These are phyloP conservation scores for Meloe dianella DNA, from an alignment of 2,888 invertebrate species.

Conservation along the genomic window DNA sequence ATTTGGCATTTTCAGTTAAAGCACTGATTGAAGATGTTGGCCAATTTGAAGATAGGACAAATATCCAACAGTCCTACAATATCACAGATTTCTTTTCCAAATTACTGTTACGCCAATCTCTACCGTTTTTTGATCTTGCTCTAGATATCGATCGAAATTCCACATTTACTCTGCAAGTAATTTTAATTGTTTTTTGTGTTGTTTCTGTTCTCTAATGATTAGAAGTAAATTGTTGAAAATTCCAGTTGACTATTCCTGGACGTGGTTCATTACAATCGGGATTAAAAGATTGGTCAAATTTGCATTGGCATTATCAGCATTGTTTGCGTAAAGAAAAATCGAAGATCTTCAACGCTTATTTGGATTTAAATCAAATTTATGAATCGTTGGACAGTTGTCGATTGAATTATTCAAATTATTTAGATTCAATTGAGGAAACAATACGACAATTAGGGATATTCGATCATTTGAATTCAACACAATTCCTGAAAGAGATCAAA, in stretches of 20 bases:
- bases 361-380: constrained; percentile 39
- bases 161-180: constrained; percentile 38
- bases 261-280: constrained; percentile 27
- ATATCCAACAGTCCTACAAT: constrained; percentile 17
- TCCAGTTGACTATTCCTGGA: constrained; percentile 41
- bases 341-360: constrained; percentile 25
- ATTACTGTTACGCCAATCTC: constrained; percentile 38
- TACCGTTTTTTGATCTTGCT: constrained; percentile 43
- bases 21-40: constrained; percentile 35
- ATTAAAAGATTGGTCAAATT: constrained; percentile 37
- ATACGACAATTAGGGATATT: constrained; percentile 37
- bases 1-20: constrained; percentile 32
- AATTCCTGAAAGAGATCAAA: constrained; percentile 23
- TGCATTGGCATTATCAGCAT: constrained; percentile 36
- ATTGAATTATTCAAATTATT: constrained; percentile 36
- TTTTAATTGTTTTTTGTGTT: neutral
- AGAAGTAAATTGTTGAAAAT: constrained; percentile 18
- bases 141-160: constrained; percentile 39
- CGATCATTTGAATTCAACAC: constrained; percentile 19
- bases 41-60: constrained; percentile 10
- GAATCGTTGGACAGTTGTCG: constrained; percentile 36
- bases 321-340: constrained; percentile 36
- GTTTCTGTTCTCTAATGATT: no score
- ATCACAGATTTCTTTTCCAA: constrained; percentile 42
- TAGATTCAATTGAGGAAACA: constrained; percentile 38